Evolutionary conservation across 2,888 invertebrate species (phyloP), one percentile per base, ranked within the genome.

Genomic region (Linnaemya tessellans): DNA sequence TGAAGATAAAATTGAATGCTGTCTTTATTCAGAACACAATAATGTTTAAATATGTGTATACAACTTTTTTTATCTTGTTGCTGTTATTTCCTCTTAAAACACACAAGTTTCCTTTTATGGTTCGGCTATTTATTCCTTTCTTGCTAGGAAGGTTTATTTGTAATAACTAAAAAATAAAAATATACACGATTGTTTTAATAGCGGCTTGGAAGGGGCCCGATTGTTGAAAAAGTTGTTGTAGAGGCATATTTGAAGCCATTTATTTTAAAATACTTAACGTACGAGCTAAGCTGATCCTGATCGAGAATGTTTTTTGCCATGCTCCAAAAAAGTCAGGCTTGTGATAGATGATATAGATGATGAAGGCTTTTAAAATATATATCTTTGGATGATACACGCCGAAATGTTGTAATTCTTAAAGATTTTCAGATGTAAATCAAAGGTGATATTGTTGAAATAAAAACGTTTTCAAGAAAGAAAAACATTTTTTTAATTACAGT

Each of bases 31-130:
- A 62, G 54, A 64, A 54, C 62, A 64, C 64, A 70, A 70, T 75
- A 43, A 54, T 74, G 60, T 46, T 74, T 67, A 70, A 81, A 81
- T 75, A 73, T 80, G n/a, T n/a, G n/a, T n/a, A 38, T 41, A 30
- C 22, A 60, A 9, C 49, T 60, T 79, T 51, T 13, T 67, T 13
- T 80, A 3, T 46, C 35, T 77, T 78, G 78, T 38, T 30, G 35
- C 3, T 43, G 7, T 18, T 20, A 38, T 30, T 18, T 41, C 20
- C 30, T 67, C 60, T 73, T 73, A 25, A 58, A 62, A 20, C 20
- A 20, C 20, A 51, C 35, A 56, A 46, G 56, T 62, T 81, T 84
- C 80, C 84, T 73, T 84, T 81, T 84, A 78, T 74, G 80, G 84
- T 43, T 51, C 11, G 35, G 18, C 18, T 65, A 38, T 75, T 71